These are phyloP conservation scores for Whitmania pigra DNA, from an alignment of 1,140 invertebrate species.

Conservation along the genomic window DNA sequence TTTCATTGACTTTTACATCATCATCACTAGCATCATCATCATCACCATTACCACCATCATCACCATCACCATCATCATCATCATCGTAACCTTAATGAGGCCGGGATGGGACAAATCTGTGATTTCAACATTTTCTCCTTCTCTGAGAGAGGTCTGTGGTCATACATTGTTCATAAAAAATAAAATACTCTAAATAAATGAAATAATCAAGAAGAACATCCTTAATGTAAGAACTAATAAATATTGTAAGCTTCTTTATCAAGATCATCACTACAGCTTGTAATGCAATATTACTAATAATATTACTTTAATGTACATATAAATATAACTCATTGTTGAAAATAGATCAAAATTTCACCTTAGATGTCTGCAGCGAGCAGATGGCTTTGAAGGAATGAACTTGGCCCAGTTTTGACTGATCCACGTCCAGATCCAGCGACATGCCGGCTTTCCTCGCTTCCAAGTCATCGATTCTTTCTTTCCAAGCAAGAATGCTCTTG, in stretches of 20 bases:
- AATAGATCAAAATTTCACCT: background rate
- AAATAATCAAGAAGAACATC: background rate
- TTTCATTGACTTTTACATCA: background rate
- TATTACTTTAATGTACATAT: background rate
- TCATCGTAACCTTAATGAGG: background rate
- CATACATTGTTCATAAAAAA: background rate
- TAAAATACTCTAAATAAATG: background rate
- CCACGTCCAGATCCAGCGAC: background rate
- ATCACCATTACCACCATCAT: background rate
- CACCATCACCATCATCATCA: background rate
- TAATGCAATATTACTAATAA: background rate
- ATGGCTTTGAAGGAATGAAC: background rate
- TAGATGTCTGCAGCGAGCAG: background rate
- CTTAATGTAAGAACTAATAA: background rate
- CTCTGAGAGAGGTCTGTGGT: background rate
- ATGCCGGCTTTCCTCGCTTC: background rate
- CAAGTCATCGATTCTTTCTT: constrained; percentile 1
- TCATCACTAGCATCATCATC: background rate
- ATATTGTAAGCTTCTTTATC: background rate
- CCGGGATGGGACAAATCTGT: background rate
- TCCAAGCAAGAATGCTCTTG: background rate
- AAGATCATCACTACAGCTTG: background rate
- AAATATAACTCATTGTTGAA: too few species aligned
- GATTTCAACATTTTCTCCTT: background rate
- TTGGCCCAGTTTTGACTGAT: background rate